Conservation (phyloP, 2,113 vertebrate species). For the Urocitellus parryii region DNA sequence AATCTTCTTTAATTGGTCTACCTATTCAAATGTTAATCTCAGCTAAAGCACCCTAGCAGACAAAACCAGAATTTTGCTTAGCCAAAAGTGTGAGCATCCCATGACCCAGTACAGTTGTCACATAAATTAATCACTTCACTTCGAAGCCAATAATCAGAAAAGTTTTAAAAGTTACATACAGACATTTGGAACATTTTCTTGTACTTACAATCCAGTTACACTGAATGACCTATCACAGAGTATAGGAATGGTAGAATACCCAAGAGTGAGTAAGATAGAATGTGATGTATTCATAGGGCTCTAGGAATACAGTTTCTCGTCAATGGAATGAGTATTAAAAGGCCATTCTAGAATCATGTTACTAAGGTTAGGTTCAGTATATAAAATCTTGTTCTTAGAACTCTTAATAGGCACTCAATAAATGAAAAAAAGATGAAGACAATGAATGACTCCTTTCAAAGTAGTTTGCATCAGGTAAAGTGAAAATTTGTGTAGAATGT, state of each 20-base stretch:
- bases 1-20: neutral
- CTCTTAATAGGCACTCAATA: neutral
- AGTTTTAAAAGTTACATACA: neutral
- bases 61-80: neutral
- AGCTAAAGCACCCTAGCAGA: neutral
- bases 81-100: neutral
- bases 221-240: neutral
- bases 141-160: conserved; percentile 6
- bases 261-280: neutral
- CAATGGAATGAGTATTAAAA: conserved; percentile 6
- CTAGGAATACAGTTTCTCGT: neutral
- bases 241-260: neutral
- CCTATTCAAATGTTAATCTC: neutral
- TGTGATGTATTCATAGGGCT: neutral
- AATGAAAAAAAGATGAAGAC: neutral
- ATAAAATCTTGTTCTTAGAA: neutral
- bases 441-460: neutral
- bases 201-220: neutral
- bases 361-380: neutral
- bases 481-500: neutral
- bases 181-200: neutral
- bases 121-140: neutral
- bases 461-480: neutral
- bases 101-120: neutral
- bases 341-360: neutral